Evolutionary conservation across 2,888 invertebrate genomes (phyloP), one percentile per base, ranked within the genome.

Genomic region (Aromia moschata): DNA sequence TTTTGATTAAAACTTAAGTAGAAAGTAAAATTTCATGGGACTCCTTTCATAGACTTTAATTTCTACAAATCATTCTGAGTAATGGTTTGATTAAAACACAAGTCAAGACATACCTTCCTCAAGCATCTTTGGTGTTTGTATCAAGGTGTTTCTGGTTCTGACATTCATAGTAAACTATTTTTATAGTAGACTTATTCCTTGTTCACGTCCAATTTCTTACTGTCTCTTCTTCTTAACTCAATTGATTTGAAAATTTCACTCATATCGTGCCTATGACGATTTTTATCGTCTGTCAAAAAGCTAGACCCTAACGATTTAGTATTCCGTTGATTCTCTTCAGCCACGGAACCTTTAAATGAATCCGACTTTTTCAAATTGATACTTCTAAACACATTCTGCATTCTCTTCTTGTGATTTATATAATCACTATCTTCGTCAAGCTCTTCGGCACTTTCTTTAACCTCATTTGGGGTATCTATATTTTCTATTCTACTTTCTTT

Each of bases 361-460:
- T 70, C 70, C 4, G 53, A 31, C 46, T 71, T 70, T 17, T 71
- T 67, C 52, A 74, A 58, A 60, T 64, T 70, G 52, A 74, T 73
- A 46, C 67, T 73, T 37, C 66, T 70, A 49, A 76, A 70, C n/a
- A 74, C 70, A 59, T 71, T 70, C 17, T 69, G 59, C 70, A 71
- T 74, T 64, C 74, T 64, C 41, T 65, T 47, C 60, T 62, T 56
- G 46, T 71, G 70, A n/a, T 58, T 58, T 7, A 59, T 40, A 17
- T 55, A 61, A 49, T 49, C 62, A 11, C 20, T 49, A 15, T 12
- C 30, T 36, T 33, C 30, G 17, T 18, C 12, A n/a, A 10, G n/a
- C n/a, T 11, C 11, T 7, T 7, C n/a, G 3, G 57, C 55, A n/a
- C 54, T 40, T 5, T 57, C 56, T 43, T 9, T 18, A 16, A 36